Conservation (phyloP, 2,888 invertebrate species). For the Drosophila rubida region DNA sequence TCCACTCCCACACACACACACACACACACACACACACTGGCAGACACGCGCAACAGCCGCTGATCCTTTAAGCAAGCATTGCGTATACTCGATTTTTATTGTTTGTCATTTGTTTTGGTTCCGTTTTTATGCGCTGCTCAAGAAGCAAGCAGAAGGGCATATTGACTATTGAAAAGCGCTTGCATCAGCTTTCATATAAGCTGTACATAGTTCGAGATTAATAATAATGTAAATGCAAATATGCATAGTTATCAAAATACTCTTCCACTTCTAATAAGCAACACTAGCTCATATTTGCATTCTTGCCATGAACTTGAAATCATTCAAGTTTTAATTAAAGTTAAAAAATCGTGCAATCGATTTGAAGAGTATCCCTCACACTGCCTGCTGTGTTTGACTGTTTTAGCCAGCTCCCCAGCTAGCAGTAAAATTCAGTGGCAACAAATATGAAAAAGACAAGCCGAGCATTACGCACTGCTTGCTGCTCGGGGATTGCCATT, state of each 20-base stretch:
- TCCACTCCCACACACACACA: conserved; percentile 1
- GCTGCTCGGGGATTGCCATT: conserved; percentile 33
- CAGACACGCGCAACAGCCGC: conserved; percentile 9
- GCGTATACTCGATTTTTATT: conserved; percentile 77
- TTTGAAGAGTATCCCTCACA: not conserved
- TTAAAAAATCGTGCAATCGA: no score
- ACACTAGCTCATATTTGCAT: no score
- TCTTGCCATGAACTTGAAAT: no score
- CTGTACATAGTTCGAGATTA: no score
- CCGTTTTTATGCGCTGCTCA: conserved; percentile 1
- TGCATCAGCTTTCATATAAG: no score
- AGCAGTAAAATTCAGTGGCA: conserved; percentile 52
- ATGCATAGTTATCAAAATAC: no score
- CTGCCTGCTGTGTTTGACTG: conserved; percentile 18
- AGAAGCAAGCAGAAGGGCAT: not conserved
- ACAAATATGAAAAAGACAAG: conserved; percentile 64
- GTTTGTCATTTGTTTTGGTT: conserved; percentile 69
- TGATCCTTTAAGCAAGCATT: conserved; percentile 74
- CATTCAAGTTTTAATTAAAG: no score
- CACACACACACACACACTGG: conserved; percentile 10
- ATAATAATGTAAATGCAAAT: no score
- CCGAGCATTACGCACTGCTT: conserved; percentile 40
- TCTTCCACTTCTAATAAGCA: no score
- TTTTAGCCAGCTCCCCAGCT: conserved; percentile 42
- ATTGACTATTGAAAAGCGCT: not conserved